phyloP scores from a whole-genome alignment of 2,797 vertebrate species.

The Picus viridis region DNA sequence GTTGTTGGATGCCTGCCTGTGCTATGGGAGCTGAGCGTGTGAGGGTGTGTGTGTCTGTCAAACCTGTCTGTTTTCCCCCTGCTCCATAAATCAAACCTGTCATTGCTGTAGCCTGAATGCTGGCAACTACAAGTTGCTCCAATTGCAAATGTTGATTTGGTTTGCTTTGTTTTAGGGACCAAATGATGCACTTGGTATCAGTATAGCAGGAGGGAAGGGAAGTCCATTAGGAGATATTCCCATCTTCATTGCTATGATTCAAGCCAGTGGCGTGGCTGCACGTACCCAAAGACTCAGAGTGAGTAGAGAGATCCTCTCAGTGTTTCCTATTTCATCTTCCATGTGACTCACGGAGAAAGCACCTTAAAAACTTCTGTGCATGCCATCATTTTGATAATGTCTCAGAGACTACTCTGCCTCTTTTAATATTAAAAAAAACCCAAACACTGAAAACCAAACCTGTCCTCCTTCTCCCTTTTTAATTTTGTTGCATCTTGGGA shows the following conservation, averaged over 20 bases:
- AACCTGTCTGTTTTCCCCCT: background rate
- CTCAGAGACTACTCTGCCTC: background rate
- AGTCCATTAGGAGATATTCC: slow-evolving; percentile 93
- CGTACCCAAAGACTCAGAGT: slow-evolving; percentile 91
- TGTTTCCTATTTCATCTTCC: background rate
- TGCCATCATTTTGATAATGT: background rate
- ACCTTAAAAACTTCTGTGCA: background rate
- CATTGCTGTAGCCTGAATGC: background rate
- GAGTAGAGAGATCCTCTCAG: background rate
- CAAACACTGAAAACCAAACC: background rate
- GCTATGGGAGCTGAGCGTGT: background rate
- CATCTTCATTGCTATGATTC: slow-evolving; percentile 98
- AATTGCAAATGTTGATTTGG: background rate
- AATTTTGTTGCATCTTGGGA: background rate
- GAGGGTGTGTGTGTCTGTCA: background rate
- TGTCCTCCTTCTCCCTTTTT: background rate
- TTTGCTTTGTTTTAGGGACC: slow-evolving; percentile 80
- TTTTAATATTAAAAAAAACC: background rate
- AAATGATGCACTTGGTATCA: slow-evolving; percentile 91
- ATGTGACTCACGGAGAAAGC: background rate
- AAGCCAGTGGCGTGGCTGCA: slow-evolving; percentile 92
- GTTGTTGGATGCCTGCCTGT: background rate
- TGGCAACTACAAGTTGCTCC: background rate
- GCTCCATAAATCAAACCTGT: background rate
- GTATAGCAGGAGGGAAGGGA: slow-evolving; percentile 93